These are phyloP conservation scores for Apostichopus japonicus DNA, from an alignment of 35 echinoderm and acorn worm genomes.

Conservation along the genomic window DNA sequence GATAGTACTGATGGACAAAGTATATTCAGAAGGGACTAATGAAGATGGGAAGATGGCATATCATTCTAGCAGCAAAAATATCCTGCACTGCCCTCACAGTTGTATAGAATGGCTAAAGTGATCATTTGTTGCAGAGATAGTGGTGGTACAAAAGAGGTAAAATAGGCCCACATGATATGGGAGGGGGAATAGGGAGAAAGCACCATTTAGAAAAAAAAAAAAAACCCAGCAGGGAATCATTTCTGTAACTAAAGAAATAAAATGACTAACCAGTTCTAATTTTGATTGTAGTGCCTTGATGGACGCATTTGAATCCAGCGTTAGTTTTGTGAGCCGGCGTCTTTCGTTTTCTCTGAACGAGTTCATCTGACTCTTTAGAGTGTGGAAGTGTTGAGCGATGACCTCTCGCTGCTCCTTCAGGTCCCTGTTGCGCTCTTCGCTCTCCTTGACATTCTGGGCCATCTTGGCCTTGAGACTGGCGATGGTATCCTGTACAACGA, in stretches of 20 bases:
- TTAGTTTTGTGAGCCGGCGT: conserved; percentile 85
- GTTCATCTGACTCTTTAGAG: conserved; percentile 94
- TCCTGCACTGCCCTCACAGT: too few species aligned
- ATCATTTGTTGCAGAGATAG: too few species aligned
- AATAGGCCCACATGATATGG: too few species aligned
- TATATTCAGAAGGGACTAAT: too few species aligned
- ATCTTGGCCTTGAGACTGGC: conserved; percentile 93
- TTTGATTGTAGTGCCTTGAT: conserved; percentile 87
- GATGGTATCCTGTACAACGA: conserved; percentile 85
- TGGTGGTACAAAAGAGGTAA: too few species aligned
- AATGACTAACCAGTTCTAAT: conserved; percentile 71
- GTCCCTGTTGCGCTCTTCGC: conserved; percentile 91
- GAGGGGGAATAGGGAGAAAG: too few species aligned
- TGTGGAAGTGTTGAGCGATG: conserved; percentile 93
- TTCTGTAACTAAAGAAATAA: not conserved
- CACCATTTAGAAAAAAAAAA: too few species aligned
- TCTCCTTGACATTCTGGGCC: conserved; percentile 94
- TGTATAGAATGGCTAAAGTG: too few species aligned
- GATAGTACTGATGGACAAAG: too few species aligned
- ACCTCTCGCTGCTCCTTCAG: conserved; percentile 86
- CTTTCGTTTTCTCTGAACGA: conserved; percentile 88
- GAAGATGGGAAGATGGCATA: too few species aligned
- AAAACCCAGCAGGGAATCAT: too few species aligned
- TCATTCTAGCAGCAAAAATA: too few species aligned
- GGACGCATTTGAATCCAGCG: conserved; percentile 78